Conservation (phyloP, 1,140 invertebrate species). For the Globodera rostochiensis region DNA sequence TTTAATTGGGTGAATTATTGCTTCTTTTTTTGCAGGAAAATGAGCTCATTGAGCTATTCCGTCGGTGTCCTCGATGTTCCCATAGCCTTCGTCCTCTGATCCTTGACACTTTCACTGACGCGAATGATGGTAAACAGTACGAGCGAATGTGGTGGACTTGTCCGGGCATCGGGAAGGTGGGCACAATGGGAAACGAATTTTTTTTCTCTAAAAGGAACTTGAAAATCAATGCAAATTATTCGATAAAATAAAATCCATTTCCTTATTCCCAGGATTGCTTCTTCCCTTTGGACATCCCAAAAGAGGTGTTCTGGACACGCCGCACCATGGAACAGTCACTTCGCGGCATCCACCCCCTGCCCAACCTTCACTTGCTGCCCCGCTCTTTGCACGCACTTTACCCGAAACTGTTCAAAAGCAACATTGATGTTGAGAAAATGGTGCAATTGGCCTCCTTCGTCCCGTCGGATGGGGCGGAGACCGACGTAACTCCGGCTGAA, state of each 20-base stretch:
- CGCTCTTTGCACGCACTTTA: conserved; percentile 41
- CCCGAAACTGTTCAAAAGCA: conserved; percentile 40
- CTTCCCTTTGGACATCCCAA: conserved; percentile 50
- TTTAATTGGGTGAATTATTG: conserved; percentile 16
- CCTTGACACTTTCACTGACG: conserved; percentile 33
- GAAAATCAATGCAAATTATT: background rate
- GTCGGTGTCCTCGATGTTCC: conserved; percentile 45
- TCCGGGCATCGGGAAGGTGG: conserved; percentile 51
- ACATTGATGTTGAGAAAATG: background rate
- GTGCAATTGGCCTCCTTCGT: background rate
- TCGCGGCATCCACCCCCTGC: conserved; percentile 45
- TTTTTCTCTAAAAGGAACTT: conserved; percentile 23
- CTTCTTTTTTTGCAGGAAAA: conserved; percentile 17
- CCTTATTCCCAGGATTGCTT: conserved; percentile 42
- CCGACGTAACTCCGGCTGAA: background rate
- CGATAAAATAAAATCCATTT: background rate
- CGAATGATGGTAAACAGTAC: conserved; percentile 31
- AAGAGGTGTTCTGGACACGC: conserved; percentile 53
- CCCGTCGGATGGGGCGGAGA: background rate
- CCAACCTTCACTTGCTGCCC: conserved; percentile 54
- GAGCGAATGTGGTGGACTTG: conserved; percentile 54
- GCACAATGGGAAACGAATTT: background rate
- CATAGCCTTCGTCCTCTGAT: conserved; percentile 37
- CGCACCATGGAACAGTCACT: conserved; percentile 42
- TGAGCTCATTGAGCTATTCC: conserved; percentile 1